These are phyloP conservation scores for Pollicipes pollicipes DNA, from an alignment of 1,140 invertebrate genomes.

Conservation along the genomic window DNA sequence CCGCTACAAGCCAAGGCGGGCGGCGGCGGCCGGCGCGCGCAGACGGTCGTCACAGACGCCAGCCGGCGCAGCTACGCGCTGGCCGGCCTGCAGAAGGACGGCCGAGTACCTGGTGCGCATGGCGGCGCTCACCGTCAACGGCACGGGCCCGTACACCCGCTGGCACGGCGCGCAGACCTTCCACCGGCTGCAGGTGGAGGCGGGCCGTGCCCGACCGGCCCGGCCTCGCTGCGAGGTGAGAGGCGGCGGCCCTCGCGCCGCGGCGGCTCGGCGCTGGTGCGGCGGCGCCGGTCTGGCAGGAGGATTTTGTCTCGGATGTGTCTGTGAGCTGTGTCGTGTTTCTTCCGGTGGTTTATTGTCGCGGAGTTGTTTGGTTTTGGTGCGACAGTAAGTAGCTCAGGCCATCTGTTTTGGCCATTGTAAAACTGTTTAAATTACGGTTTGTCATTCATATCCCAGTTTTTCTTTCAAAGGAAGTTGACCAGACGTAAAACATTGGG, in stretches of 20 bases:
- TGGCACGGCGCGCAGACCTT: constrained; percentile 72
- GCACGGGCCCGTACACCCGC: constrained; percentile 78
- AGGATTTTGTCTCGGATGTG: no score
- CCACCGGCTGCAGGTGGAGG: constrained; percentile 66
- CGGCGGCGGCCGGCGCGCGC: constrained; percentile 28
- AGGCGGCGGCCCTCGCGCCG: constrained; percentile 3
- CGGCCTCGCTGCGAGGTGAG: constrained; percentile 47
- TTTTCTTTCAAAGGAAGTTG: no score
- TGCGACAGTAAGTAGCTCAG: no score
- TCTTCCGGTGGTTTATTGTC: no score
- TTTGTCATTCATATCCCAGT: no score
- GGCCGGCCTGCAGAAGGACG: constrained; percentile 51
- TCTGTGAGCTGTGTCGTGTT: no score
- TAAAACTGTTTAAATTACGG: no score
- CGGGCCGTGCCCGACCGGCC: constrained; percentile 64
- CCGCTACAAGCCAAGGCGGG: constrained; percentile 50
- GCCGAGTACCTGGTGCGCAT: constrained; percentile 39
- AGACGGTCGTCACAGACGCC: constrained; percentile 62
- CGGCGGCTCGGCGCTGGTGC: no score
- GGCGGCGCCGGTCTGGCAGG: no score
- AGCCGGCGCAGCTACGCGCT: constrained; percentile 58
- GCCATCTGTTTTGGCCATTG: no score
- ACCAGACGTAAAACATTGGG: no score
- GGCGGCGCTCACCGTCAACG: constrained; percentile 82
- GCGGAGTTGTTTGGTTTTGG: no score